These are phyloP conservation scores for Lonchura striata DNA, from an alignment of 2,113 vertebrate species.

Conservation along the genomic window DNA sequence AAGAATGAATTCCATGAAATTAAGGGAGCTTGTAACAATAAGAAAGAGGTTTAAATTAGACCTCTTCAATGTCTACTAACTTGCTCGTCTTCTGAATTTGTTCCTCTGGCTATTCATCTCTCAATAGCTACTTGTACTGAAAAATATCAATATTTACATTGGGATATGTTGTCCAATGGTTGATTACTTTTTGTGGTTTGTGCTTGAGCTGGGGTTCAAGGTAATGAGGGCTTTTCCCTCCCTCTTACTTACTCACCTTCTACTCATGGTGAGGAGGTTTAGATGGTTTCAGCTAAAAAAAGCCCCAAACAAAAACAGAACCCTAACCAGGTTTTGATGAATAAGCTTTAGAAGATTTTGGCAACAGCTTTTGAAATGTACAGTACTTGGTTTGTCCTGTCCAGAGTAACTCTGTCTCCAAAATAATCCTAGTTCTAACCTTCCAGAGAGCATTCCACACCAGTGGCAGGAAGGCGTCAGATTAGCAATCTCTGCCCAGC, in stretches of 20 bases:
- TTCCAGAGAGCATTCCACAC: not conserved
- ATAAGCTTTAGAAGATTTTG: not conserved
- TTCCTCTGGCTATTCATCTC: conserved; percentile 33
- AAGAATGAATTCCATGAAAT: not conserved
- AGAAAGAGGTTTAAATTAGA: not conserved
- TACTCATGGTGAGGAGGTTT: not conserved
- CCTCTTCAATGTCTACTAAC: conserved; percentile 31
- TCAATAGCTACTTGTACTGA: conserved; percentile 65
- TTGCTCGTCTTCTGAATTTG: conserved; percentile 53
- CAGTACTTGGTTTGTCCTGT: not conserved
- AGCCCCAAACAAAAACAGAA: not conserved
- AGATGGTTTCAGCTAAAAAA: not conserved
- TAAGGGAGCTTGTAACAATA: not conserved
- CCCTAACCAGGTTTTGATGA: not conserved
- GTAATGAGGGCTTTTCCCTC: not conserved
- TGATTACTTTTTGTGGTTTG: conserved; percentile 49
- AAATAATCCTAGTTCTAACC: not conserved
- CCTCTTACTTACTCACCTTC: not conserved
- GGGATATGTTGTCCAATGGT: not conserved
- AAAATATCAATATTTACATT: conserved; percentile 44
- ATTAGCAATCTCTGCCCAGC: not conserved
- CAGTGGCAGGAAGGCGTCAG: not conserved
- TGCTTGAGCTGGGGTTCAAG: conserved; percentile 28
- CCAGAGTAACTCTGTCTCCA: not conserved
- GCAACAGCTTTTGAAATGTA: not conserved